Percentiles rank a stretch among this genome's conserved stretches.
Conservation (phyloP, 2,888 invertebrate species). For the Drosophila helvetica region DNA sequence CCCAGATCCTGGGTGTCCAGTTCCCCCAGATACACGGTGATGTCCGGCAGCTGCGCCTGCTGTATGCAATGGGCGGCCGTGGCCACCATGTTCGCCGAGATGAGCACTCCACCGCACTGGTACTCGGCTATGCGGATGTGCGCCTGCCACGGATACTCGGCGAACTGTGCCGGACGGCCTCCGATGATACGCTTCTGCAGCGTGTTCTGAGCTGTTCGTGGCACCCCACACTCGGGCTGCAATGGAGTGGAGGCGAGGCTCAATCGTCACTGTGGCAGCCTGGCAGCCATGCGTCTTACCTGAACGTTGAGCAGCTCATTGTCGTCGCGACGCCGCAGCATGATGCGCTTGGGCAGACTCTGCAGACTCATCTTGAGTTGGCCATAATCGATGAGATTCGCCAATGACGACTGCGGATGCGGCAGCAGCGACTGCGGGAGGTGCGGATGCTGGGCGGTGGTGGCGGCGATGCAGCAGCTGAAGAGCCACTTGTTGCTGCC, state of each 20-base stretch:
- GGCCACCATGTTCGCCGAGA: conserved; percentile 89
- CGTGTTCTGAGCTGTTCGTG: conserved; percentile 85
- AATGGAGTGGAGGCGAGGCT: conserved; percentile 13
- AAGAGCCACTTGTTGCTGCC: conserved; percentile 89
- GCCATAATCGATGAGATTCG: conserved; percentile 78
- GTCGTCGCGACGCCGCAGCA: conserved; percentile 82
- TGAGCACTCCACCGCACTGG: conserved; percentile 93
- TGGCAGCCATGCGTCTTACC: conserved; percentile 35
- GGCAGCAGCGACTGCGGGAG: conserved; percentile 85
- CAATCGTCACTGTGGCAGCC: conserved; percentile 3
- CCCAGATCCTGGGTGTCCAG: conserved; percentile 90
- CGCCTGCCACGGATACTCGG: conserved; percentile 93
- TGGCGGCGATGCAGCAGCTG: conserved; percentile 87
- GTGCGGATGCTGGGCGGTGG: conserved; percentile 86
- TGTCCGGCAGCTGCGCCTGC: conserved; percentile 89
- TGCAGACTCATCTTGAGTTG: conserved; percentile 68
- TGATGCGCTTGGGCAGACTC: conserved; percentile 80
- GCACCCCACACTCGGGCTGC: conserved; percentile 88
- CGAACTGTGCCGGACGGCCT: conserved; percentile 89
- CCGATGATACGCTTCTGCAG: conserved; percentile 92
- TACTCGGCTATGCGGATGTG: conserved; percentile 92
- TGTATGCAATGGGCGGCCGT: conserved; percentile 94
- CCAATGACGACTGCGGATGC: conserved; percentile 69
- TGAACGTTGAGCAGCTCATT: conserved; percentile 76
- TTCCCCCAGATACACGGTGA: conserved; percentile 91